A percentile compares a stretch with the other conserved stretches of the same genome.
phyloP scores from a whole-genome alignment of 1,140 invertebrate species.

The Macrobrachium nipponense region DNA sequence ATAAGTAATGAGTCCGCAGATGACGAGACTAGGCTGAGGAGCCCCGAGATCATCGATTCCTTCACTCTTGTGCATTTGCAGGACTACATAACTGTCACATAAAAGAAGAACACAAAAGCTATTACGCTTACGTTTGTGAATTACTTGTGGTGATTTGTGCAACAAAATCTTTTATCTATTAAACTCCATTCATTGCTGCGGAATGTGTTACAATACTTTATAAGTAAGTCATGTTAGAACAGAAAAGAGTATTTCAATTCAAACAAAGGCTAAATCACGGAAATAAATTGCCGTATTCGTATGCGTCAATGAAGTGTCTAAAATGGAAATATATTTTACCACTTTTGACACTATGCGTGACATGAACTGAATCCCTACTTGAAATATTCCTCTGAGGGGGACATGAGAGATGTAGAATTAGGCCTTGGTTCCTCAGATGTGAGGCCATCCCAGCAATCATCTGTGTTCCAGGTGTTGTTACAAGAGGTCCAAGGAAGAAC shows the following conservation, averaged over 20 bases:
- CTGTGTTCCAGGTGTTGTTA: constrained; percentile 71
- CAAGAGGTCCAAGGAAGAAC: constrained; percentile 71
- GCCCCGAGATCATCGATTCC: constrained; percentile 70
- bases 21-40: constrained; percentile 70
- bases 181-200: too few relatives aligned
- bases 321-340: too few relatives aligned
- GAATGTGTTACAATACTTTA: too few relatives aligned
- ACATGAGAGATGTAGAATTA: constrained; percentile 53
- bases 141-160: neutral
- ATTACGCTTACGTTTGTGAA: neutral
- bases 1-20: constrained; percentile 71
- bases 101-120: neutral
- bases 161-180: neutral
- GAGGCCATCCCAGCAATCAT: constrained; percentile 66
- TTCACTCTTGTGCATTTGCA: constrained; percentile 69
- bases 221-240: too few relatives aligned
- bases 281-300: too few relatives aligned
- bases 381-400: constrained; percentile 69
- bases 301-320: too few relatives aligned
- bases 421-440: constrained; percentile 59
- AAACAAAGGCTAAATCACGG: too few relatives aligned
- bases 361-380: constrained; percentile 65
- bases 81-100: constrained; percentile 66
- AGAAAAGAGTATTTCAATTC: too few relatives aligned
- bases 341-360: neutral